A percentile compares a stretch with the other conserved stretches of the same genome.
These are phyloP conservation scores for Hydrozoanthus tunicans DNA, from an alignment of 64 coral and sea anemone species.

Conservation along the genomic window DNA sequence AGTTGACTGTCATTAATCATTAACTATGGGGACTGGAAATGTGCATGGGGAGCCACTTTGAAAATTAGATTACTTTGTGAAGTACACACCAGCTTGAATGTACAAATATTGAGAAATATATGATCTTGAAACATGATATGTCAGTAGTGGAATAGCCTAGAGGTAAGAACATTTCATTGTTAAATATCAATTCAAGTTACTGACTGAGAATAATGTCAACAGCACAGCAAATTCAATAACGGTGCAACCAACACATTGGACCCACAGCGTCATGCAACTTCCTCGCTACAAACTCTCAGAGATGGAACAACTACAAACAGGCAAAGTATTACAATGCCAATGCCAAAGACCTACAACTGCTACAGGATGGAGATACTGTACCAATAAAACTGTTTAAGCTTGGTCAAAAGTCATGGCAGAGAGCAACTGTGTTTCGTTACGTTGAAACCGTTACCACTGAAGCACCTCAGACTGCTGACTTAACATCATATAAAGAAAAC, in stretches of 20 bases:
- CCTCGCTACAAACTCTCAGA: not conserved
- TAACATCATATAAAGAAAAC: not conserved
- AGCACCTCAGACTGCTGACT: conserved; percentile 6
- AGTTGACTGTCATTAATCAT: not conserved
- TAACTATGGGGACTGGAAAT: not conserved
- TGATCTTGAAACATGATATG: too few relatives aligned
- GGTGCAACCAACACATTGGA: too few relatives aligned
- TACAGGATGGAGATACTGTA: conserved; percentile 29
- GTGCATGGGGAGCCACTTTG: too few relatives aligned
- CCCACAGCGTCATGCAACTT: not conserved
- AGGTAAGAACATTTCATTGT: too few relatives aligned
- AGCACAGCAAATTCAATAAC: too few relatives aligned
- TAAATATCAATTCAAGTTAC: too few relatives aligned
- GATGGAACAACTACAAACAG: not conserved
- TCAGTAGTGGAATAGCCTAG: too few relatives aligned
- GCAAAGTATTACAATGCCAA: not conserved
- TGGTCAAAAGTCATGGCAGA: conserved; percentile 45
- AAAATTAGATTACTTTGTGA: too few relatives aligned
- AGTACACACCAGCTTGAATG: too few relatives aligned
- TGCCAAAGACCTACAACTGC: not conserved
- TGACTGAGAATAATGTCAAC: too few relatives aligned
- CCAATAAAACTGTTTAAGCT: not conserved
- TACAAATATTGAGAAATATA: too few relatives aligned
- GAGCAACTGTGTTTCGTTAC: conserved; percentile 39
- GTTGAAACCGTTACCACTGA: conserved; percentile 17